phyloP scores from a whole-genome alignment of 2,888 invertebrate species.

The Dioctria rufipes region DNA sequence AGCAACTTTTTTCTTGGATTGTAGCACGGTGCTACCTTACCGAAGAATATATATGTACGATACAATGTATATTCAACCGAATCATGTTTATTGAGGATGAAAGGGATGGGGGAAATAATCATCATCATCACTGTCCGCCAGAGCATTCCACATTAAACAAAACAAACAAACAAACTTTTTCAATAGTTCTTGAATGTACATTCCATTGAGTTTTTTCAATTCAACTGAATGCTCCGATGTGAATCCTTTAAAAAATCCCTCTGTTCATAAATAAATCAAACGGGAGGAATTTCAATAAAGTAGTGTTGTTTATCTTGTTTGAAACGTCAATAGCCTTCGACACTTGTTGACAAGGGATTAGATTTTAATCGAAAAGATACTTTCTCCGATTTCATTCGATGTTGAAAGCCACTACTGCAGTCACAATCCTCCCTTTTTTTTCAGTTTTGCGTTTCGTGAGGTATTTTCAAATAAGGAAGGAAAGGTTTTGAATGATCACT shows the following conservation, averaged over 20 bases:
- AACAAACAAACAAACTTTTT: too few species aligned
- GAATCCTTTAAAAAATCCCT: not conserved
- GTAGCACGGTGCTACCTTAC: too few species aligned
- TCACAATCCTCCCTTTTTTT: not conserved
- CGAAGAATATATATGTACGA: too few species aligned
- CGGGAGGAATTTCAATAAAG: not conserved
- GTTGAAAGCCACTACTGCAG: not conserved
- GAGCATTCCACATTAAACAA: too few species aligned
- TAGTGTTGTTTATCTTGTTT: constrained; percentile 12
- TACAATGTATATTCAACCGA: too few species aligned
- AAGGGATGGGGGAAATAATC: too few species aligned
- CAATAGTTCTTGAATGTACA: too few species aligned
- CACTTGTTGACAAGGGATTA: constrained; percentile 27
- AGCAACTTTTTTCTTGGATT: too few species aligned
- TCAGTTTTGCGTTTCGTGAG: not conserved
- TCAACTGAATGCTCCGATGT: not conserved
- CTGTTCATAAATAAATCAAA: constrained; percentile 18
- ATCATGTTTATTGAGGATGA: too few species aligned
- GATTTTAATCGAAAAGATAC: constrained; percentile 20
- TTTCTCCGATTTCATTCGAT: not conserved
- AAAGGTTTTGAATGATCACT: not conserved
- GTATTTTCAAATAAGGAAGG: not conserved
- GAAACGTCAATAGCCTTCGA: constrained; percentile 7
- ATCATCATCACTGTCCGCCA: too few species aligned
- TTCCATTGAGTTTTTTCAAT: not conserved